Evolutionary conservation across 23 tunicate genomes (phyloP).

Genomic region (Trididemnum nubilum): DNA sequence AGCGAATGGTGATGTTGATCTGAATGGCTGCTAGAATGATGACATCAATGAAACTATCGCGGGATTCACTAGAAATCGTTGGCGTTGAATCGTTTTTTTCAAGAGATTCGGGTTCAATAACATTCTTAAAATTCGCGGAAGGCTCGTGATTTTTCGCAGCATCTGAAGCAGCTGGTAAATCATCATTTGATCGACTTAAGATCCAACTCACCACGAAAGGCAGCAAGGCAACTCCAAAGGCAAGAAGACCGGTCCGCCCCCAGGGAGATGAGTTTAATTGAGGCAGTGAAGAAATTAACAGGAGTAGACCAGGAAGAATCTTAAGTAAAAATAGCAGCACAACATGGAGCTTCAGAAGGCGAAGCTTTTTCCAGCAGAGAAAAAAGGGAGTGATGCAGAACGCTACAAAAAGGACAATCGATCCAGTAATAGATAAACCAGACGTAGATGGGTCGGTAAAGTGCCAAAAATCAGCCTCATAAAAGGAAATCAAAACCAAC

Average conservation of each 20-base stretch:
- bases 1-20: conserved; percentile 47
- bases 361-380: conserved; percentile 5
- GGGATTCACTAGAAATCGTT: not conserved
- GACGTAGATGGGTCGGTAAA: conserved; percentile 56
- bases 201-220: conserved; percentile 5
- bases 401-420: conserved; percentile 8
- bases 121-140: not conserved
- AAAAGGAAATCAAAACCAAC: conserved; percentile 30
- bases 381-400: conserved; percentile 36
- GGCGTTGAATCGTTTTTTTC: not conserved
- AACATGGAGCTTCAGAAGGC: not conserved
- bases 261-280: not conserved
- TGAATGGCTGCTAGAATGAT: conserved; percentile 33
- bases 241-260: conserved; percentile 38
- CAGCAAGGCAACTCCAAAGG: conserved; percentile 15
- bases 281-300: conserved; percentile 40
- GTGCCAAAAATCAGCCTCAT: conserved; percentile 77
- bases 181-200: not conserved
- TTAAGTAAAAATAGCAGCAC: not conserved
- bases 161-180: not conserved
- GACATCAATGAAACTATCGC: not conserved
- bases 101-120: not conserved
- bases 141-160: too few species aligned
- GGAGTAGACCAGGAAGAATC: not conserved
- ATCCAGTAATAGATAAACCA: conserved; percentile 45